These are phyloP conservation scores for Tyrannus savana DNA, from an alignment of 2,113 vertebrate genomes.

Conservation along the genomic window DNA sequence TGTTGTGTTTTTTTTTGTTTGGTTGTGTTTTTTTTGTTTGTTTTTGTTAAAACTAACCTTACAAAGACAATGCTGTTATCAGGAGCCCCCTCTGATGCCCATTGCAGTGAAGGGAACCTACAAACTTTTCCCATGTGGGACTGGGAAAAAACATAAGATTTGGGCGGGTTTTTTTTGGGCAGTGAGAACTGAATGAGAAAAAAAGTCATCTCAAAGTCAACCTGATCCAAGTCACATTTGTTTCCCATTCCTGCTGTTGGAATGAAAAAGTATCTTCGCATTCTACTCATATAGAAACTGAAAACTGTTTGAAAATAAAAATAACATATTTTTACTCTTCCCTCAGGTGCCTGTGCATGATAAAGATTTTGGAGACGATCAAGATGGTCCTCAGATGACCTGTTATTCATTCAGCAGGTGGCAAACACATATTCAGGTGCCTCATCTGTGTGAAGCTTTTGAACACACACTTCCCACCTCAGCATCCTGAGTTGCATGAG, in stretches of 20 bases:
- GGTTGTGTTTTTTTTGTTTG: neutral
- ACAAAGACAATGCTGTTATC: neutral
- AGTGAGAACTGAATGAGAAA: neutral
- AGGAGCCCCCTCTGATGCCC: neutral
- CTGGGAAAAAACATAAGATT: neutral
- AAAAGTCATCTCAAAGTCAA: neutral
- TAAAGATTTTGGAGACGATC: neutral
- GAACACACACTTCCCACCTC: neutral
- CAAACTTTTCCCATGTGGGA: neutral
- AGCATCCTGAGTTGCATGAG: accelerated
- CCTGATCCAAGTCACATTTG: neutral
- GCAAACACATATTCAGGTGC: neutral
- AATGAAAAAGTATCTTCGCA: neutral
- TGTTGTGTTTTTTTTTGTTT: neutral
- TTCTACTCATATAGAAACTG: neutral
- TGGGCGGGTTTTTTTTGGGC: neutral
- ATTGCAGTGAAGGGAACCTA: neutral
- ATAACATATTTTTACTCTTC: neutral
- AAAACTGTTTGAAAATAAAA: neutral
- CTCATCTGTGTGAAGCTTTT: neutral
- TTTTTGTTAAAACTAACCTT: neutral
- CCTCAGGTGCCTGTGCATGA: neutral
- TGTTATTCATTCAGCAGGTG: neutral
- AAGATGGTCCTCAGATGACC: neutral
- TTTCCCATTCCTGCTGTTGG: neutral